Conservation (phyloP, 1,140 invertebrate species). For the Episyrphus balteatus region DNA sequence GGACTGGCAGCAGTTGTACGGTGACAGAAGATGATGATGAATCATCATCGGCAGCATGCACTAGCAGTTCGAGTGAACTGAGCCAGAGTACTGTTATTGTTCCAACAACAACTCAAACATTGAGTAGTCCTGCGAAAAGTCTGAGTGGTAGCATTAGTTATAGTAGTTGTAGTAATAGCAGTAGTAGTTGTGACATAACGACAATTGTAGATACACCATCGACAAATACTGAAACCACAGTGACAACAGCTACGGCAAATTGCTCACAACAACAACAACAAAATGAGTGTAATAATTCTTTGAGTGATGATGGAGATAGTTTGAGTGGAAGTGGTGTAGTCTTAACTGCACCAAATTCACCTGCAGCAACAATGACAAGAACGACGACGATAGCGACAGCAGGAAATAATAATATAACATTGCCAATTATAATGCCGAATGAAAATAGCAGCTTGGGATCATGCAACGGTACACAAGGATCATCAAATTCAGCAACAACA, state of each 20-base stretch:
- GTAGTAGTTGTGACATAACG: conserved; percentile 7
- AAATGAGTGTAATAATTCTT: too few relatives aligned
- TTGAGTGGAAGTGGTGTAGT: background rate
- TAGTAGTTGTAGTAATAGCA: conserved; percentile 1
- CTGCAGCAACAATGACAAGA: background rate
- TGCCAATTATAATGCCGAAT: conserved; percentile 20
- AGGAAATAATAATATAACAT: conserved; percentile 9
- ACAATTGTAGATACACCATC: conserved; percentile 2
- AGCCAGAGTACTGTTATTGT: conserved; percentile 30
- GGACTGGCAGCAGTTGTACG: conserved; percentile 1
- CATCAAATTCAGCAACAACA: conserved; percentile 25
- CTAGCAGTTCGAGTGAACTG: conserved; percentile 31
- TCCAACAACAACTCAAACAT: conserved; percentile 3
- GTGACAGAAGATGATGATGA: conserved; percentile 21
- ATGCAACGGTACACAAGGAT: conserved; percentile 6
- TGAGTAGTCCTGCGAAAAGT: conserved; percentile 15
- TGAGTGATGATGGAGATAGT: too few relatives aligned
- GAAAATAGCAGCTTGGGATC: conserved; percentile 10
- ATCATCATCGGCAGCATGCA: conserved; percentile 26
- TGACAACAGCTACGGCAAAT: background rate
- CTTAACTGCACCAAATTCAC: conserved; percentile 4
- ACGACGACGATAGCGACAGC: background rate
- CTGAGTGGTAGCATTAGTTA: conserved; percentile 13
- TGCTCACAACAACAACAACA: conserved; percentile 1
- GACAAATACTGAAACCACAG: background rate